Percentiles rank a stretch among this genome's conserved stretches.
Conservation (phyloP, 2,888 invertebrate species). For the Spisula solida region DNA sequence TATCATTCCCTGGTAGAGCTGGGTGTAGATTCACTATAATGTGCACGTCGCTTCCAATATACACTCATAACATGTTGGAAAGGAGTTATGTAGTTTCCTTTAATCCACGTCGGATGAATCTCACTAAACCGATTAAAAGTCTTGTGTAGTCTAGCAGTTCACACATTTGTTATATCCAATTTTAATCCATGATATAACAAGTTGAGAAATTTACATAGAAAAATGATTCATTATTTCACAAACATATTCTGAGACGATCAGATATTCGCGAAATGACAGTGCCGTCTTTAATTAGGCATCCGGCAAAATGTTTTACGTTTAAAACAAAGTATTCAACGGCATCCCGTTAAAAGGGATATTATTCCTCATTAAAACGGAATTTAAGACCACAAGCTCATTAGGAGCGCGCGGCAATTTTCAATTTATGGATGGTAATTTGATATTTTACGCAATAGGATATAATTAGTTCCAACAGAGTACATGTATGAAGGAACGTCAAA, state of each 20-base stretch:
- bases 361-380: constrained; percentile 41
- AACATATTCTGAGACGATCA: constrained; percentile 17
- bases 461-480: constrained; percentile 45
- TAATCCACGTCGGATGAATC: background rate
- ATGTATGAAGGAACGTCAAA: constrained; percentile 32
- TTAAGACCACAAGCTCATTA: constrained; percentile 41
- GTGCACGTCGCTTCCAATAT: background rate
- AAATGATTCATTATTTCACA: constrained; percentile 40
- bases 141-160: background rate
- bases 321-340: constrained; percentile 35
- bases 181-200: constrained; percentile 15
- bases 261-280: constrained; percentile 40
- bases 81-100: background rate
- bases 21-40: background rate
- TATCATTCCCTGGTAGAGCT: background rate
- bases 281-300: constrained; percentile 36
- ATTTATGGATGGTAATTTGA: constrained; percentile 55
- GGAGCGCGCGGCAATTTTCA: constrained; percentile 41
- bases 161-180: constrained; percentile 18
- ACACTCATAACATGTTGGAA: background rate
- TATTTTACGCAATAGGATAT: constrained; percentile 56
- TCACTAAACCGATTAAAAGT: constrained; percentile 13
- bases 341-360: constrained; percentile 45
- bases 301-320: constrained; percentile 30
- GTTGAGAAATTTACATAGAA: constrained; percentile 21